phyloP scores from a whole-genome alignment of 2,888 invertebrate species.

The Cheilosia urbana region DNA sequence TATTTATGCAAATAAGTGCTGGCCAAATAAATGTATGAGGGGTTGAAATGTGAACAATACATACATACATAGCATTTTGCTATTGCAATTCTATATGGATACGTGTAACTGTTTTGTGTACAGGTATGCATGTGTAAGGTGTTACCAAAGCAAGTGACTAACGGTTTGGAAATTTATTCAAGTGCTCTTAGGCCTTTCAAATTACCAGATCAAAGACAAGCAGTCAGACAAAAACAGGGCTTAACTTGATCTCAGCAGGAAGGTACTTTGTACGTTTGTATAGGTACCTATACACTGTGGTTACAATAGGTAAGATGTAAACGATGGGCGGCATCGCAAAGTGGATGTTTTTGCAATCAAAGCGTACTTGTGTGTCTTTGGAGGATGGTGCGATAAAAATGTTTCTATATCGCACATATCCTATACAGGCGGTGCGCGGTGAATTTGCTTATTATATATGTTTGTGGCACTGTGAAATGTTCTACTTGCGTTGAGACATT shows the following conservation, averaged over 20 bases:
- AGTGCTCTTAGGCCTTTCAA: constrained; percentile 52
- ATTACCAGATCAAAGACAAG: constrained; percentile 61
- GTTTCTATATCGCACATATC: background rate
- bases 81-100: background rate
- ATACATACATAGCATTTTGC: background rate
- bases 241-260: constrained; percentile 71
- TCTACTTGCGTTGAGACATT: constrained; percentile 4
- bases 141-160: constrained; percentile 60
- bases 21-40: background rate
- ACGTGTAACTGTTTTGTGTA: background rate
- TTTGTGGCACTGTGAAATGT: background rate
- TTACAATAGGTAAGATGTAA: constrained; percentile 49
- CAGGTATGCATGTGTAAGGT: constrained; percentile 23
- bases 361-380: background rate
- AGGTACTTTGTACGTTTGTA: constrained; percentile 21
- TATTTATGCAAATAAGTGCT: constrained; percentile 11
- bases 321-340: constrained; percentile 35
- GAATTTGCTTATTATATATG: background rate
- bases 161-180: constrained; percentile 22
- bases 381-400: constrained; percentile 6
- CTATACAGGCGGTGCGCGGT: background rate
- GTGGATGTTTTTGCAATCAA: constrained; percentile 23
- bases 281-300: constrained; percentile 21
- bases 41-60: constrained; percentile 1
- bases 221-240: constrained; percentile 58